Percentiles rank a stretch among this genome's conserved stretches.
phyloP scores from a whole-genome alignment of 2,888 invertebrate genomes.

The Pristionchus maxplancki region DNA sequence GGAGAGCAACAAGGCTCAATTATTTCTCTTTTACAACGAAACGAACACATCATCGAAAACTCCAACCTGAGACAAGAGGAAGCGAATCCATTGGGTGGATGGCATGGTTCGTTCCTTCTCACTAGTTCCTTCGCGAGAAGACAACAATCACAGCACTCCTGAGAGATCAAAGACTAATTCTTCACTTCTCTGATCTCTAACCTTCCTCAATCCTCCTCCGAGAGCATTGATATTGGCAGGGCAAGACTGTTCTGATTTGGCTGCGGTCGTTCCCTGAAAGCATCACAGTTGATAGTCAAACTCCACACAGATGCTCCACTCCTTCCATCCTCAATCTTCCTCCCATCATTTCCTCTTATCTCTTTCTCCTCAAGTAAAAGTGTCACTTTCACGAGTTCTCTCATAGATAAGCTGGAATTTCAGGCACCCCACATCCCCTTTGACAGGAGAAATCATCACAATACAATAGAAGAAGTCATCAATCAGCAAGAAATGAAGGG shows the following conservation, averaged over 20 bases:
- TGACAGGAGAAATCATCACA: slow-evolving; percentile 11
- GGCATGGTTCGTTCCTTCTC: slow-evolving; percentile 68
- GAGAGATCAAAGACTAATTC: slow-evolving; percentile 42
- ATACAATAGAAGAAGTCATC: not conserved
- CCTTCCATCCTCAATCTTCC: slow-evolving; percentile 51
- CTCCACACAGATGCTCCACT: not conserved
- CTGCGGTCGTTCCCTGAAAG: slow-evolving; percentile 21
- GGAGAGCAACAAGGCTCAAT: too few species aligned
- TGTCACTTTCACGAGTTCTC: slow-evolving; percentile 39
- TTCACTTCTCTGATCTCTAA: slow-evolving; percentile 41
- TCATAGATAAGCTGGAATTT: slow-evolving; percentile 21
- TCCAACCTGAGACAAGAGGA: slow-evolving; percentile 48
- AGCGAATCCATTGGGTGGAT: slow-evolving; percentile 49
- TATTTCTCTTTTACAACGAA: too few species aligned
- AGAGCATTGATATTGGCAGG: slow-evolving; percentile 67
- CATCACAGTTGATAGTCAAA: not conserved
- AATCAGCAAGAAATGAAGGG: not conserved
- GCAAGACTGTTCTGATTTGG: slow-evolving; percentile 57
- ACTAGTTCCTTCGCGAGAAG: slow-evolving; percentile 74
- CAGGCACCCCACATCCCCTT: not conserved
- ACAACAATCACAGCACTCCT: slow-evolving; percentile 78
- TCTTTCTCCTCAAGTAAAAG: slow-evolving; percentile 12
- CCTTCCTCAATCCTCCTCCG: slow-evolving; percentile 74
- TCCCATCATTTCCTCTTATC: slow-evolving; percentile 4
- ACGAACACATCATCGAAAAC: not conserved